Conservation (phyloP, 2,113 vertebrate species). For the Trichomycterus rosablanca region DNA sequence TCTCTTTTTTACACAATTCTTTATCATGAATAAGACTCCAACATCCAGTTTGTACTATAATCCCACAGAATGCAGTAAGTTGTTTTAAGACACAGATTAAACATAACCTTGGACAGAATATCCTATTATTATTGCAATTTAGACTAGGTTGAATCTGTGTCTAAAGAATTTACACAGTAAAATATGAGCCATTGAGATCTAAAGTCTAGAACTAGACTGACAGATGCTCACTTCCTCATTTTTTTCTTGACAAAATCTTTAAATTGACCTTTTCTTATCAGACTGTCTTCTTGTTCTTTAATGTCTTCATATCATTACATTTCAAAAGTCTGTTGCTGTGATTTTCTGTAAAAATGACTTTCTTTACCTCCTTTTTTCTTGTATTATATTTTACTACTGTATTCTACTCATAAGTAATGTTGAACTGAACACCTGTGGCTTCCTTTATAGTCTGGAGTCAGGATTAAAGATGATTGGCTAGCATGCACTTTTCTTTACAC, state of each 20-base stretch:
- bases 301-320: conserved; percentile 53
- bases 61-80: conserved; percentile 5
- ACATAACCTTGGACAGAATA: neutral
- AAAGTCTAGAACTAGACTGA: conserved; percentile 15
- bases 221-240: conserved; percentile 11
- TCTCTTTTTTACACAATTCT: conserved; percentile 20
- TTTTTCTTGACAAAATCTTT: conserved; percentile 53
- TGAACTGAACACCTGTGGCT: conserved; percentile 67
- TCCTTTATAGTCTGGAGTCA: conserved; percentile 56
- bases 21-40: conserved; percentile 12
- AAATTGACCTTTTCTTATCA: conserved; percentile 55
- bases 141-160: neutral
- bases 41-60: conserved; percentile 5
- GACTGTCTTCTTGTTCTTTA: conserved; percentile 56
- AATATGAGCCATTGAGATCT: conserved; percentile 11
- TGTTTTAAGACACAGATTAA: neutral
- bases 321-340: conserved; percentile 62
- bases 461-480: conserved; percentile 63
- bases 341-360: conserved; percentile 56
- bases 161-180: neutral
- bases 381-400: conserved; percentile 72
- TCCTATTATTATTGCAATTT: neutral
- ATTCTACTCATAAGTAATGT: conserved; percentile 66
- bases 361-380: conserved; percentile 63
- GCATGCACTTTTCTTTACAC: conserved; percentile 67